A percentile compares a stretch with the other conserved stretches of the same genome.
These are phyloP conservation scores for Cyprinus carpio DNA, from an alignment of 2,113 vertebrate genomes.

Conservation along the genomic window DNA sequence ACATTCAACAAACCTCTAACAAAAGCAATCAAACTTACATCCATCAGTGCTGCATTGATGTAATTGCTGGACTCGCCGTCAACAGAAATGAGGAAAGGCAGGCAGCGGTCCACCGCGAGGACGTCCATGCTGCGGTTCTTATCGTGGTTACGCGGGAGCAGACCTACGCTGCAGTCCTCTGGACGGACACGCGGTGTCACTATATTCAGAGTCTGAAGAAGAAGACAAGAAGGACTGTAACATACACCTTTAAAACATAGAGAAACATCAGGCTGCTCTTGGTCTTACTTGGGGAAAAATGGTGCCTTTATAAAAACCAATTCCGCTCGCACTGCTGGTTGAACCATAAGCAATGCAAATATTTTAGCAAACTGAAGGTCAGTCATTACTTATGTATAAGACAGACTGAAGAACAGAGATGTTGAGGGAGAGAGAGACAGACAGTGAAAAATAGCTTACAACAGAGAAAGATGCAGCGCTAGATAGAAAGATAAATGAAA, in stretches of 20 bases:
- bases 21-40: constrained; percentile 75
- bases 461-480: background rate
- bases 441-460: constrained; percentile 27
- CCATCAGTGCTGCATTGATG: constrained; percentile 96
- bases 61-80: constrained; percentile 98
- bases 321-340: background rate
- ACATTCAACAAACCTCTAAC: background rate
- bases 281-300: background rate
- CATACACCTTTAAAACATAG: background rate
- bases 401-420: background rate
- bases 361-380: constrained; percentile 36
- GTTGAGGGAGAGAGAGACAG: background rate
- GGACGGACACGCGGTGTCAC: constrained; percentile 93
- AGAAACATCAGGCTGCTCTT: background rate
- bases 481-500: constrained; percentile 12
- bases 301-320: background rate
- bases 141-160: constrained; percentile 93
- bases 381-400: constrained; percentile 47
- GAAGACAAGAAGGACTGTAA: background rate
- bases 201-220: constrained; percentile 90
- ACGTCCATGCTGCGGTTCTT: constrained; percentile 97
- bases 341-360: constrained; percentile 22
- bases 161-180: constrained; percentile 95
- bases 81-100: constrained; percentile 96
- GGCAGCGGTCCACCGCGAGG: constrained; percentile 90